Evolutionary conservation across 2,888 invertebrate genomes (phyloP).

Genomic region (Pantelozetes paolii): DNA sequence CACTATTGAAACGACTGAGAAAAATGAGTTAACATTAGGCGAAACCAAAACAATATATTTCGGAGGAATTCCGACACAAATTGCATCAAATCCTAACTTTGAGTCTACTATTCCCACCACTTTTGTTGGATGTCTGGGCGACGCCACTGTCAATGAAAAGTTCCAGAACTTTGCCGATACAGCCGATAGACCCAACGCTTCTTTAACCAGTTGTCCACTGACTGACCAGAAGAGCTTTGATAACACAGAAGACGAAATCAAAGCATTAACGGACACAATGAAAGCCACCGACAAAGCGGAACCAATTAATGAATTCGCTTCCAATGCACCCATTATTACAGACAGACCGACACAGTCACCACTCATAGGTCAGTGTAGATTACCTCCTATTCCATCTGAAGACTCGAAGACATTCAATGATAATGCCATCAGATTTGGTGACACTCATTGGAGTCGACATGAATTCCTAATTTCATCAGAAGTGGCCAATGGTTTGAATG

Average conservation of each 20-base stretch:
- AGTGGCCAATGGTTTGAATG: slow-evolving; percentile 42
- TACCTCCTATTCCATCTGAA: slow-evolving; percentile 58
- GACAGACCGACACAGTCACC: slow-evolving; percentile 37
- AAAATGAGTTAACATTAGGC: slow-evolving; percentile 52
- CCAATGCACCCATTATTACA: not conserved
- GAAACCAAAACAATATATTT: slow-evolving; percentile 71
- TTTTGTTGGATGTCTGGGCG: slow-evolving; percentile 86
- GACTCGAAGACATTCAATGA: slow-evolving; percentile 57
- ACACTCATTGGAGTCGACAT: slow-evolving; percentile 43
- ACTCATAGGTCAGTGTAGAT: slow-evolving; percentile 55
- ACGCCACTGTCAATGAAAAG: slow-evolving; percentile 79
- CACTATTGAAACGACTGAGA: slow-evolving; percentile 55
- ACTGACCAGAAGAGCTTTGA: slow-evolving; percentile 30
- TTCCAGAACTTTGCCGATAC: slow-evolving; percentile 72
- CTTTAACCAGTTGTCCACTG: slow-evolving; percentile 50
- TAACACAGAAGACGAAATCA: not conserved
- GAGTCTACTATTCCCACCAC: slow-evolving; percentile 55
- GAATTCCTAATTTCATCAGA: slow-evolving; percentile 43
- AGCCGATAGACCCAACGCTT: slow-evolving; percentile 55
- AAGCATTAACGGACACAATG: not conserved
- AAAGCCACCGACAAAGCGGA: slow-evolving; percentile 9
- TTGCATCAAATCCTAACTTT: slow-evolving; percentile 57
- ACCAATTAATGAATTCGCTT: not conserved
- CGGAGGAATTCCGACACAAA: slow-evolving; percentile 70
- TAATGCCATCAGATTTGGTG: slow-evolving; percentile 51